These are phyloP conservation scores for Apocheima hispidaria DNA, from an alignment of 2,888 invertebrate species.

Conservation along the genomic window DNA sequence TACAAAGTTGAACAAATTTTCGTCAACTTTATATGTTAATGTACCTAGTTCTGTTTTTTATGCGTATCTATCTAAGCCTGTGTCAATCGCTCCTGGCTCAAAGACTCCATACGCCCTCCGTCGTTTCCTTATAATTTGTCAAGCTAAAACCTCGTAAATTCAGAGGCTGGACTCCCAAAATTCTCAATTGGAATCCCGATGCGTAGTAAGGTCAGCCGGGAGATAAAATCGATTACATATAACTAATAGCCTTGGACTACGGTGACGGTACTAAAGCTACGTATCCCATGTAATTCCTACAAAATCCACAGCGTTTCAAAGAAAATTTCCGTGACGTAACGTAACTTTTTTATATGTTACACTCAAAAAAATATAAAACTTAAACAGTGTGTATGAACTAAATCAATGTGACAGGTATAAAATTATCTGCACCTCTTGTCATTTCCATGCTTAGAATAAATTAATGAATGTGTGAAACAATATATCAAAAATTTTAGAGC, in stretches of 20 bases:
- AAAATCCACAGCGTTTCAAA: slow-evolving; percentile 15
- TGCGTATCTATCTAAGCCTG: neutral
- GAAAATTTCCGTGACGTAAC: neutral
- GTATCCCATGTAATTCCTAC: slow-evolving; percentile 32
- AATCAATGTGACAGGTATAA: no score
- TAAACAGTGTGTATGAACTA: no score
- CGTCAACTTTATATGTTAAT: no score
- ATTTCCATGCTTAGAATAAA: no score
- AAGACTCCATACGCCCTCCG: slow-evolving; percentile 5
- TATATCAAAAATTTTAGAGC: no score
- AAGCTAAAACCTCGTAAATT: slow-evolving; percentile 45
- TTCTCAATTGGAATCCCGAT: slow-evolving; percentile 42
- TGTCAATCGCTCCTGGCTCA: no score
- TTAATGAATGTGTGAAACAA: no score
- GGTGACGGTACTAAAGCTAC: slow-evolving; percentile 34
- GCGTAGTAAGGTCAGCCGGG: slow-evolving; percentile 39
- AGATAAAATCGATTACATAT: slow-evolving; percentile 47
- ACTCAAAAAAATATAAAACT: no score
- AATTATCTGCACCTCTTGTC: no score
- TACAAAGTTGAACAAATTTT: no score
- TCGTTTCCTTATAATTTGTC: slow-evolving; percentile 40
- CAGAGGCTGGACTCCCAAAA: slow-evolving; percentile 38
- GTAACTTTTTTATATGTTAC: no score
- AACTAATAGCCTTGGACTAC: slow-evolving; percentile 43
- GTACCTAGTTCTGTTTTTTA: neutral